Evolutionary conservation across 2,888 invertebrate species (phyloP), one percentile per base, ranked within the genome.

Genomic region (Calliphora vomitoria): DNA sequence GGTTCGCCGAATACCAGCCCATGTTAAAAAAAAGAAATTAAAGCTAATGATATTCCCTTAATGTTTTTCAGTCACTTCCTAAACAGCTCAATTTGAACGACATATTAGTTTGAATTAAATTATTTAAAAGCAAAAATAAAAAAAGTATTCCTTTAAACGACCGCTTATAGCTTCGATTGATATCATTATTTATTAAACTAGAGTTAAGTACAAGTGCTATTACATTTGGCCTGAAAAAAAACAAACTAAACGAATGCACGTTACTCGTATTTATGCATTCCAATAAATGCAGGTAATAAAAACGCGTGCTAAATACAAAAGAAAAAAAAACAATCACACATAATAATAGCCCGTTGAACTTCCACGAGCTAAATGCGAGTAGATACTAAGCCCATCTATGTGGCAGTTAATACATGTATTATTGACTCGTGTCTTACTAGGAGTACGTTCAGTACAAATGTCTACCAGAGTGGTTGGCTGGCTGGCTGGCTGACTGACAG

Each of bases 271-370:
- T n/a, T 69, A 31, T 50, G 10, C 47, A 78, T 68, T 78, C 25
- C 41, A 78, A 81, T 72, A 72, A 72, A 62, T 72, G 71, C 80
- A 72, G 80, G 80, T 72, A 76, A 68, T 68, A 50, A 38, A 44
- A 62, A 44, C 75, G 58, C 75, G 75, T 82, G 68, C 69, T 55
- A 69, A 47, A 41, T 41, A 41, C 3, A 18, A 44, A 60, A n/a
- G n/a, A n/a, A 60, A 41, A 60, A 8, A 25, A 64, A 41, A 41
- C 18, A 66, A 11, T n/a, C 38, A n/a, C 13, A n/a, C 4, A 41
- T 58, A 41, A 41, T 74, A 69, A 58, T 31, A 11, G 44, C 44
- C 60, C 60, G 31, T 31, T 74, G 60, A 74, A 60, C 74, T 60
- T 60, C 8, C 44, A 74, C 44, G 44, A 60, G 25, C 74, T 25